Evolutionary conservation across 2,888 invertebrate species (phyloP).

Genomic region (Cepaea hortensis): DNA sequence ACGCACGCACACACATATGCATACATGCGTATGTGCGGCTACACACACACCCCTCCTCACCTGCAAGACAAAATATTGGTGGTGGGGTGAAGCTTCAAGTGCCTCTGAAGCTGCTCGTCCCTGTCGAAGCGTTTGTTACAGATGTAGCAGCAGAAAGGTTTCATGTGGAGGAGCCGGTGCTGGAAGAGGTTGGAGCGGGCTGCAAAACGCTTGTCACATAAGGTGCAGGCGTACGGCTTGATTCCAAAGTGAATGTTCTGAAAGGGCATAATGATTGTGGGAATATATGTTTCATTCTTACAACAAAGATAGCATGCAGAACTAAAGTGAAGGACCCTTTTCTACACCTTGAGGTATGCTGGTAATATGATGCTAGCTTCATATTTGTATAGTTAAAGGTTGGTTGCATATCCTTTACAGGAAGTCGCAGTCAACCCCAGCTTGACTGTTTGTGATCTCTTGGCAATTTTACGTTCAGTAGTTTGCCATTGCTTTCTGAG

Average conservation of each 20-base stretch:
- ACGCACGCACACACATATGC: too few species aligned
- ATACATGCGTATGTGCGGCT: too few species aligned
- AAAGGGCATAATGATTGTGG: neutral
- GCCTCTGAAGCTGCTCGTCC: slow-evolving; percentile 69
- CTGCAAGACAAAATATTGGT: slow-evolving; percentile 62
- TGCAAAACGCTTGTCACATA: slow-evolving; percentile 70
- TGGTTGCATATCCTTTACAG: too few species aligned
- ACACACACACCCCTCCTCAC: slow-evolving; percentile 14
- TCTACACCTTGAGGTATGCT: too few species aligned
- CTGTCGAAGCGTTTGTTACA: slow-evolving; percentile 69
- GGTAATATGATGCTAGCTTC: too few species aligned
- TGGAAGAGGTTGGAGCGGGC: slow-evolving; percentile 70
- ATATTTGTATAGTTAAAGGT: too few species aligned
- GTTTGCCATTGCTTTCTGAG: too few species aligned
- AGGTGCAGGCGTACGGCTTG: slow-evolving; percentile 68
- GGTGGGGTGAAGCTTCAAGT: slow-evolving; percentile 67
- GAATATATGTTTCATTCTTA: neutral
- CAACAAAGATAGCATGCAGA: too few species aligned
- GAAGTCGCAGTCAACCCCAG: too few species aligned
- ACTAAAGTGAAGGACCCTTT: too few species aligned
- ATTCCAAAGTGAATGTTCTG: slow-evolving; percentile 71
- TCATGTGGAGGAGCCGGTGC: slow-evolving; percentile 67
- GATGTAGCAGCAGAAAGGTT: slow-evolving; percentile 64
- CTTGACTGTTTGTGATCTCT: too few species aligned
- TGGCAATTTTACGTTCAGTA: too few species aligned